These are phyloP conservation scores for Polydrusus tereticollis DNA, from an alignment of 2,888 invertebrate genomes.

Conservation along the genomic window DNA sequence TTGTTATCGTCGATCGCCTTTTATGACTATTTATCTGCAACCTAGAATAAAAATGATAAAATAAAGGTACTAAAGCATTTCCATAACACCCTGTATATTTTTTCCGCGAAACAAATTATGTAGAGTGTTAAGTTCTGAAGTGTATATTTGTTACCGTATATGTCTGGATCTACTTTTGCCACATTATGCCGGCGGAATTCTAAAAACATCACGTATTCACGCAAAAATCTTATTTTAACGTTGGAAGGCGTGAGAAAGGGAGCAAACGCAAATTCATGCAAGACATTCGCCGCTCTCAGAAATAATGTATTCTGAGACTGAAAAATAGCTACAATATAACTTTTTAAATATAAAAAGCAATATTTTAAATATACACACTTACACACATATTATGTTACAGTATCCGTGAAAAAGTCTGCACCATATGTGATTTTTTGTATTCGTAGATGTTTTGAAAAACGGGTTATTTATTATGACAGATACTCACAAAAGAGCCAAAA, in stretches of 20 bases:
- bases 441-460: no score
- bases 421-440: no score
- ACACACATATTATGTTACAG: no score
- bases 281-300: slow-evolving; percentile 9
- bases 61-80: no score
- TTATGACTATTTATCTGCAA: no score
- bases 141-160: slow-evolving; percentile 15
- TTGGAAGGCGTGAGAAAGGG: slow-evolving; percentile 31
- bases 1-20: no score
- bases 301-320: slow-evolving; percentile 11
- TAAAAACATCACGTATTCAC: slow-evolving; percentile 24
- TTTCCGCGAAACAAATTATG: neutral
- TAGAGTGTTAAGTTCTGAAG: neutral
- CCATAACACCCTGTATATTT: no score
- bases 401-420: no score
- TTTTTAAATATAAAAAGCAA: neutral
- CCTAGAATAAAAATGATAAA: no score
- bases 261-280: slow-evolving; percentile 18
- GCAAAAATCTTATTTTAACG: slow-evolving; percentile 36
- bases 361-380: no score
- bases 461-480: no score
- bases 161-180: slow-evolving; percentile 16
- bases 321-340: neutral
- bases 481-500: no score
- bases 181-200: slow-evolving; percentile 18